These are phyloP conservation scores for Gymnopithys bicolor DNA, from an alignment of 2,797 vertebrate genomes.

Conservation along the genomic window DNA sequence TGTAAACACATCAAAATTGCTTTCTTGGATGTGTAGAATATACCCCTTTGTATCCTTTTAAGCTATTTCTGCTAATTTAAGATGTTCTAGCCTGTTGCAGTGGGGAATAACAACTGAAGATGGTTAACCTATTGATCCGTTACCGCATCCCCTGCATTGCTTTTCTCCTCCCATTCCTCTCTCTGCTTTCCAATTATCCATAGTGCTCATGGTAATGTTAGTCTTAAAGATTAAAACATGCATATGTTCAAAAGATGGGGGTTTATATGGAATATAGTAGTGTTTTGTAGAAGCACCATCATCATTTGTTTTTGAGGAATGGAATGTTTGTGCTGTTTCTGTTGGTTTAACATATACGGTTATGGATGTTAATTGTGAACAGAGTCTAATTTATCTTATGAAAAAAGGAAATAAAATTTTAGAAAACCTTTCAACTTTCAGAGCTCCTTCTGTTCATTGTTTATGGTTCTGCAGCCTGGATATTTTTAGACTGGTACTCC, in stretches of 20 bases:
- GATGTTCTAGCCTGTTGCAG: not conserved
- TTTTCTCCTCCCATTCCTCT: not conserved
- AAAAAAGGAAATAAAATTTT: not conserved
- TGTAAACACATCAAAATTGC: not conserved
- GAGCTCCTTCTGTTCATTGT: conserved; percentile 27
- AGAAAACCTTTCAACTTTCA: conserved; percentile 46
- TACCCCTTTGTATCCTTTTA: not conserved
- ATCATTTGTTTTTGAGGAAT: not conserved
- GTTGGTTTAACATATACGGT: not conserved
- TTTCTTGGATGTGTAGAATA: not conserved
- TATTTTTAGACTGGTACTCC: conserved; percentile 51
- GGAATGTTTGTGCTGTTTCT: not conserved
- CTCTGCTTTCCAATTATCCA: not conserved
- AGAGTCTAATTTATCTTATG: not conserved
- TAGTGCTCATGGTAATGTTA: not conserved
- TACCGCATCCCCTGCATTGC: not conserved
- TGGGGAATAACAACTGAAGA: not conserved
- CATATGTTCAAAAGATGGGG: rapidly evolving
- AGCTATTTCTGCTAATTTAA: not conserved
- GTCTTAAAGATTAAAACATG: not conserved
- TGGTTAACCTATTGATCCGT: not conserved
- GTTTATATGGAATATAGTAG: not conserved
- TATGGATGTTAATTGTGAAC: not conserved
- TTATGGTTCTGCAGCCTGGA: conserved; percentile 7
- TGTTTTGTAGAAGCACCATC: not conserved